A percentile compares a stretch with the other conserved stretches of the same genome.
Conservation (phyloP, 1,140 invertebrate species). For the Bombyx mandarina region DNA sequence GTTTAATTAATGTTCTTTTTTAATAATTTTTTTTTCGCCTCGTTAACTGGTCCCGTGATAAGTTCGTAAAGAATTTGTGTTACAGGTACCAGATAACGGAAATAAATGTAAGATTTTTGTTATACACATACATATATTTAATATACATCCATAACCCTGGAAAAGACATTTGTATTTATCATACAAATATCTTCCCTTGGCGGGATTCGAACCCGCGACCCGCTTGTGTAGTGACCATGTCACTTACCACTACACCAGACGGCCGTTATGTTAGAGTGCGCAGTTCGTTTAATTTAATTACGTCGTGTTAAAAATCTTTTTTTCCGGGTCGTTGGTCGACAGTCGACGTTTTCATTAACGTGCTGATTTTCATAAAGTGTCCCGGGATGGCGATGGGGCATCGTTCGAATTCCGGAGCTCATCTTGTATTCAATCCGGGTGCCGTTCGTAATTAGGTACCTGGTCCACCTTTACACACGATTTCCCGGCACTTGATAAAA, state of each 20-base stretch:
- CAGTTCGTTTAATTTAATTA: slow-evolving; percentile 20
- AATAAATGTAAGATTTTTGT: too few species aligned
- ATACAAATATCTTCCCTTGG: too few species aligned
- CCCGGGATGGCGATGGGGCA: slow-evolving; percentile 6
- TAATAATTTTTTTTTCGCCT: too few species aligned
- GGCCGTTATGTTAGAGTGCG: slow-evolving; percentile 1
- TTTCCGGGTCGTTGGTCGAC: slow-evolving; percentile 14
- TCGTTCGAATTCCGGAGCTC: slow-evolving; percentile 58
- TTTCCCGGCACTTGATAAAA: slow-evolving; percentile 68
- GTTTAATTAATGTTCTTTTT: not conserved
- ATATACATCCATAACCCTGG: too few species aligned
- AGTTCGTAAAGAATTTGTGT: too few species aligned
- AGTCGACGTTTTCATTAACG: slow-evolving; percentile 44
- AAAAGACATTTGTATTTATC: too few species aligned
- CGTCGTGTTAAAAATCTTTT: slow-evolving; percentile 2
- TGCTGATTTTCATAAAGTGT: slow-evolving; percentile 54
- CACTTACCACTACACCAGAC: too few species aligned
- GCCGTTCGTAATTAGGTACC: slow-evolving; percentile 53
- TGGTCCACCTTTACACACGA: slow-evolving; percentile 66
- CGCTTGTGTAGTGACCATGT: too few species aligned
- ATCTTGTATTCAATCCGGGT: slow-evolving; percentile 53
- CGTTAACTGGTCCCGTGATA: too few species aligned
- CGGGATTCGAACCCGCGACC: too few species aligned
- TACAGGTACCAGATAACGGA: too few species aligned
- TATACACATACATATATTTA: too few species aligned